Base-by-base conservation (phyloP, 2,888 invertebrate species). In the Fragum sueziense region DNA sequence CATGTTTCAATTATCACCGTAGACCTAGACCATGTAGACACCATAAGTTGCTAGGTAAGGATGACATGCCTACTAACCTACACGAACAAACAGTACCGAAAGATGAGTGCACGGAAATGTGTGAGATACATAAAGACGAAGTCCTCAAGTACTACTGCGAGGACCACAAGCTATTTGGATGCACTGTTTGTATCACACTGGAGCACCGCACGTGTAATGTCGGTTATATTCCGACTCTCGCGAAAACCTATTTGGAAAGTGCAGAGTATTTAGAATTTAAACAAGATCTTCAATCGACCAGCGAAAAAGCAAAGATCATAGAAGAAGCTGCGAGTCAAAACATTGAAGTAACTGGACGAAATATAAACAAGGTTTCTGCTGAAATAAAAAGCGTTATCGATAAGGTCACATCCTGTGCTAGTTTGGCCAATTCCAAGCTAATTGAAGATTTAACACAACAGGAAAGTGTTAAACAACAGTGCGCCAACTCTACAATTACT, bases 11-110 rank as follows among this genome's bases (percentile, higher is more conserved):
- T 20, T 34, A 20, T 33, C 62, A 65, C 20, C 17, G 31, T 22
- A 22, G 62, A n/a, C 62, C 62, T 33, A n/a, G 17, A 14, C 62
- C 62, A 20, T 65, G 33, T 17, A 29, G 62, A 20, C 14, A 65
- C 62, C 62, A 65, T 33, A 17, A n/a, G 14, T n/a, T 65, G 62
- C 33, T 65, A 17, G 62, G 29, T n/a, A 33, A 11, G n/a, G n/a
- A 11, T 3, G 34, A 6, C 17, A 65, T 65, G 62, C 62, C 62
- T 2, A 20, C 62, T 7, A 65, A 65, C 9, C 7, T 9, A 4
- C 22, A 4, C 22, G 6, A 9, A 9, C 41, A 41, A 17, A 17
- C 11, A 11, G 17, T 11, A 11, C 22, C 22, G 6, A 52, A 52
- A 22, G 52, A 52, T 22, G 52, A 52, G 11, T 52, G 52, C 20